phyloP scores from a whole-genome alignment of 2,888 invertebrate species.

The Athalia circularis region DNA sequence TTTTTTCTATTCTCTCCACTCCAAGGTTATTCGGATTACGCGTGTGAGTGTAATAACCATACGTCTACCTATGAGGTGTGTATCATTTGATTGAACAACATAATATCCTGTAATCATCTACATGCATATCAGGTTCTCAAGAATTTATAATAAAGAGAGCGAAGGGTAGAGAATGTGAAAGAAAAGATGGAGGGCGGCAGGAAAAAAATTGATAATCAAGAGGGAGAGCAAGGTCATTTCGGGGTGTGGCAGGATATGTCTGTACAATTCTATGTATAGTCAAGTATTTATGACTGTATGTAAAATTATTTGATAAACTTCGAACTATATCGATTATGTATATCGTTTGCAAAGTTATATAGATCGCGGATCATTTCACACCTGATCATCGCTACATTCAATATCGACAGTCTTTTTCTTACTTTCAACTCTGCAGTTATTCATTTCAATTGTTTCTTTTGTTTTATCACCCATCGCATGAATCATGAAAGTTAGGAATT shows the following conservation, averaged over 20 bases:
- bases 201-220: constrained; percentile 38
- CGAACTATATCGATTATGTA: constrained; percentile 7
- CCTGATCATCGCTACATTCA: not conserved
- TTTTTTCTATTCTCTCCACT: too few relatives aligned
- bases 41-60: too few relatives aligned
- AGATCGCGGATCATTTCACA: not conserved
- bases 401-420: not conserved
- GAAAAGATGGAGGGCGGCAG: not conserved
- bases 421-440: not conserved
- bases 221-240: constrained; percentile 59
- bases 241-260: constrained; percentile 56
- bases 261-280: constrained; percentile 26
- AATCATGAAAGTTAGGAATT: too few relatives aligned
- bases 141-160: constrained; percentile 57
- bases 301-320: constrained; percentile 25
- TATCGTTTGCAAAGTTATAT: not conserved
- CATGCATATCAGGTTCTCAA: constrained; percentile 58
- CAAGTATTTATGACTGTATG: not conserved
- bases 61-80: too few relatives aligned
- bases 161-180: not conserved
- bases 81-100: too few relatives aligned
- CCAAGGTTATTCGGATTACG: too few relatives aligned
- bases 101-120: constrained; percentile 14
- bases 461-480: not conserved
- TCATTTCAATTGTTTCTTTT: not conserved